A percentile compares a stretch with the other conserved stretches of the same genome.
phyloP scores from a whole-genome alignment of 2,113 vertebrate genomes.

The Sialia sialis region DNA sequence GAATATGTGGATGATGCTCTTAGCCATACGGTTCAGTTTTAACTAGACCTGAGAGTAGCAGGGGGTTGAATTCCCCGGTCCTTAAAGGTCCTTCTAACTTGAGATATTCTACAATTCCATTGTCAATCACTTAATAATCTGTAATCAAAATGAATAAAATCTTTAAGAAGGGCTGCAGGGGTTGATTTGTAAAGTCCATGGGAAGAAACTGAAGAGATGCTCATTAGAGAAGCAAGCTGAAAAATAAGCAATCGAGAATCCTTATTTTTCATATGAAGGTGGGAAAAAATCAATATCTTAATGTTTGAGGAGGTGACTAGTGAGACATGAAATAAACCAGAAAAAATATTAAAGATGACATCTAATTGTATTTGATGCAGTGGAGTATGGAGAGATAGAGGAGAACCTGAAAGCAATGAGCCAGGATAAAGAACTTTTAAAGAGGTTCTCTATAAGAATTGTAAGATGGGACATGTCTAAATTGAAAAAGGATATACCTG shows the following conservation, averaged over 20 bases:
- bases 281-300: not conserved
- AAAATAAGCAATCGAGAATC: not conserved
- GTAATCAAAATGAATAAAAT: not conserved
- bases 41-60: not conserved
- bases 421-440: not conserved
- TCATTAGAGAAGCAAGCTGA: not conserved
- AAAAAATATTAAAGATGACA: constrained; percentile 5
- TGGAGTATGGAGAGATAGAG: not conserved
- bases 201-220: not conserved
- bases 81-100: not conserved
- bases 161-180: not conserved
- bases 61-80: not conserved
- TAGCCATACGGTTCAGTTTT: not conserved
- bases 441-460: not conserved
- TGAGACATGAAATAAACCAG: not conserved
- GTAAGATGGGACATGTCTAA: not conserved
- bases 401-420: not conserved
- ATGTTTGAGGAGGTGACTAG: not conserved
- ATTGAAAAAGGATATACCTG: not conserved
- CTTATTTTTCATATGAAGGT: not conserved
- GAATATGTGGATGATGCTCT: not conserved
- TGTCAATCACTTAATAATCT: not conserved
- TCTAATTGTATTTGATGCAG: constrained; percentile 16
- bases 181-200: not conserved
- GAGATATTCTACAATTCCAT: not conserved